These are phyloP conservation scores for Acronicta psi DNA, from an alignment of 2,888 invertebrate genomes.

Conservation along the genomic window DNA sequence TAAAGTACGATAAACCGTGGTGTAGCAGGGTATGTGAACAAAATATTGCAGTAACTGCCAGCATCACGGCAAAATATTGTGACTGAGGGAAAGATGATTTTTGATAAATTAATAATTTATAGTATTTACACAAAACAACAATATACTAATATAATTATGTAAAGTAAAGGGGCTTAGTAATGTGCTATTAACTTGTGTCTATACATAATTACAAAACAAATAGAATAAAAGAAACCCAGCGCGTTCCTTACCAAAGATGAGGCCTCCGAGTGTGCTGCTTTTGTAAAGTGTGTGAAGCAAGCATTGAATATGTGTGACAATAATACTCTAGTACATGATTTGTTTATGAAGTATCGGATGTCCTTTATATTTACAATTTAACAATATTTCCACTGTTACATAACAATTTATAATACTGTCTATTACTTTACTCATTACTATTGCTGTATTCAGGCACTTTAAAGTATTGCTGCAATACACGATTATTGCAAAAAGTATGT, in stretches of 20 bases:
- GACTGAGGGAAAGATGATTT: conserved; percentile 8
- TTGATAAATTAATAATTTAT: conserved; percentile 10
- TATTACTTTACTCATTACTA: too few species aligned
- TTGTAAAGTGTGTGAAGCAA: conserved; percentile 4
- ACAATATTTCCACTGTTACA: conserved; percentile 36
- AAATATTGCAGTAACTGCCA: conserved; percentile 2
- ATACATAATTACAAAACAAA: conserved; percentile 31
- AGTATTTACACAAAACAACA: conserved; percentile 13
- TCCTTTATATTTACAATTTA: conserved; percentile 45
- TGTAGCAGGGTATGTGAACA: neutral
- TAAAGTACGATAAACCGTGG: neutral
- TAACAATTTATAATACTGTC: conserved; percentile 53
- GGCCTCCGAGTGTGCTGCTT: conserved; percentile 1
- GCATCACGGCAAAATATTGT: conserved; percentile 12
- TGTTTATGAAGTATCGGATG: conserved; percentile 19
- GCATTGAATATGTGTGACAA: conserved; percentile 23
- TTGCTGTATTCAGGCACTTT: conserved; percentile 58
- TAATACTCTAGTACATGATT: conserved; percentile 42
- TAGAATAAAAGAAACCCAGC: conserved; percentile 12
- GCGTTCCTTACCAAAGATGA: neutral
- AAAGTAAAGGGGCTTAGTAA: conserved; percentile 22
- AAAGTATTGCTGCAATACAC: conserved; percentile 39
- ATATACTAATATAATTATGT: conserved; percentile 15
- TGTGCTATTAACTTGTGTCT: conserved; percentile 31
- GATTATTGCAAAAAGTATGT: conserved; percentile 37